Percentiles rank a stretch among this genome's conserved stretches.
Evolutionary conservation across 2,113 vertebrate genomes (phyloP).

Genomic region (Gallinago paraguaiae): DNA sequence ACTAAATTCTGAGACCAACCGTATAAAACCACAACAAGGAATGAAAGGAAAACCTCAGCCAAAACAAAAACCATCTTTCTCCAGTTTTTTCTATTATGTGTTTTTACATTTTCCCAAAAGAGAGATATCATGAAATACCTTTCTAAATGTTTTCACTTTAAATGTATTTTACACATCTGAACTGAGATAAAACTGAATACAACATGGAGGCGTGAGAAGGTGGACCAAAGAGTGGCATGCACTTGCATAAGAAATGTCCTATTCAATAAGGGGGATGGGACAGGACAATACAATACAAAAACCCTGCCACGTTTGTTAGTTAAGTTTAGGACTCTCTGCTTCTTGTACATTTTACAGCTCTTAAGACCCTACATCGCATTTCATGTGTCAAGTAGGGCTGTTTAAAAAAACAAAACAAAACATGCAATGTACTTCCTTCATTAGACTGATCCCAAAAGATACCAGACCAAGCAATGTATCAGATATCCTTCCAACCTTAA

Average conservation of each 20-base stretch:
- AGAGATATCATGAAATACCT: neutral
- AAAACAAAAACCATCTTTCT: neutral
- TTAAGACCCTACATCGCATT: neutral
- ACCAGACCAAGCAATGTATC: neutral
- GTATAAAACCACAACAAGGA: neutral
- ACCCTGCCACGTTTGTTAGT: neutral
- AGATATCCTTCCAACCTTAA: neutral
- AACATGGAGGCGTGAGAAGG: neutral
- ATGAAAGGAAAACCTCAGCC: neutral
- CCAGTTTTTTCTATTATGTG: neutral
- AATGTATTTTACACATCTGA: neutral
- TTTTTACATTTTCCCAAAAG: neutral
- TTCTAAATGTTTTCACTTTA: neutral
- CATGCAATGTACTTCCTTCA: neutral
- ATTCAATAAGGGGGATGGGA: accelerated
- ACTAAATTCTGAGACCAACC: neutral
- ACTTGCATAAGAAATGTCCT: neutral
- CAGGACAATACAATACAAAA: neutral
- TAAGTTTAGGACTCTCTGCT: neutral
- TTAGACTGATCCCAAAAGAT: neutral
- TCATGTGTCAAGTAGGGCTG: neutral
- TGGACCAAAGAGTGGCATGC: neutral
- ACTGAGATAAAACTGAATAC: neutral
- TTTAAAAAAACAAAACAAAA: neutral
- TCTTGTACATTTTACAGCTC: neutral